Evolutionary conservation across 2,113 vertebrate genomes (phyloP).

Genomic region (Lagopus leucura): DNA sequence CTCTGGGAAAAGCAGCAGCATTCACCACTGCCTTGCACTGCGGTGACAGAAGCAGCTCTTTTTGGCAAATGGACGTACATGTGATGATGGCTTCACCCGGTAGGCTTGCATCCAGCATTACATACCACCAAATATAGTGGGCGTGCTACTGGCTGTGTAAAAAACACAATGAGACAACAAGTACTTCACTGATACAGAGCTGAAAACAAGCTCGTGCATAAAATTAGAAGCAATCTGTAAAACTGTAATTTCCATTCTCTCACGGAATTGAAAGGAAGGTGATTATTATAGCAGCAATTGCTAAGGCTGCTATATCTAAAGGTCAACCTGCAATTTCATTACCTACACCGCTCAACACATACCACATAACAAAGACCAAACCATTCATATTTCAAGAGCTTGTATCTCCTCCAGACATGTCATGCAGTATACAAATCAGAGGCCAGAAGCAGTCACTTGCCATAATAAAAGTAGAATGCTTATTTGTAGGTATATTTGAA

Average conservation of each 20-base stretch:
- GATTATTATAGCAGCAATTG: conserved; percentile 39
- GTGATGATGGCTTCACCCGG: background rate
- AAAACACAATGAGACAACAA: background rate
- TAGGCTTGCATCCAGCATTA: background rate
- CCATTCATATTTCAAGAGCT: conserved; percentile 24
- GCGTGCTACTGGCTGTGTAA: background rate
- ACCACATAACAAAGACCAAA: conserved; percentile 32
- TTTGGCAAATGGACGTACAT: background rate
- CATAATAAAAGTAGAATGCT: conserved; percentile 2
- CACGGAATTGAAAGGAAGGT: conserved; percentile 18
- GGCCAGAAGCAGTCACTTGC: background rate
- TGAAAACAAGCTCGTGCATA: conserved; percentile 37
- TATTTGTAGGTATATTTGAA: conserved; percentile 18
- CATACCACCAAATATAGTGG: background rate
- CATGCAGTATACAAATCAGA: conserved; percentile 35
- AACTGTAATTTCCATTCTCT: conserved; percentile 23
- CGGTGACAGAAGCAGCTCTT: background rate
- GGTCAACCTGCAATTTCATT: conserved; percentile 38
- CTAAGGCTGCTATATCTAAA: conserved; percentile 34
- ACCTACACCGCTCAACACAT: background rate
- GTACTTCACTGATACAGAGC: background rate
- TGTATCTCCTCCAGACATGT: conserved; percentile 34
- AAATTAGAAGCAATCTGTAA: conserved; percentile 36
- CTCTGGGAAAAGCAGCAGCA: background rate
- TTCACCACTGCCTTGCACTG: background rate